These are phyloP conservation scores for Synchiropus splendidus DNA, from an alignment of 2,113 vertebrate genomes.

Conservation along the genomic window DNA sequence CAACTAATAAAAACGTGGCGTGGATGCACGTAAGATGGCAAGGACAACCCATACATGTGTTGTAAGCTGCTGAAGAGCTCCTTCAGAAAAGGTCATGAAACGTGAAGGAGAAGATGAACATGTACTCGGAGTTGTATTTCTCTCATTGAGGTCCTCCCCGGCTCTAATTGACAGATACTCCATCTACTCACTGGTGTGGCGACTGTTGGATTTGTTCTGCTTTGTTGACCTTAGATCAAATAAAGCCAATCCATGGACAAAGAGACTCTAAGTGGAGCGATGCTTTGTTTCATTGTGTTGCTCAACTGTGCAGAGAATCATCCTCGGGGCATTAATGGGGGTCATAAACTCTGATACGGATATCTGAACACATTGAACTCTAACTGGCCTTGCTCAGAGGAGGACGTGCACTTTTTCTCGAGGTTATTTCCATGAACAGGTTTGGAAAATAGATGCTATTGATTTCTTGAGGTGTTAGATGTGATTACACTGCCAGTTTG, in stretches of 20 bases:
- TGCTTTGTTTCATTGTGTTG: constrained; percentile 25
- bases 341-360: constrained; percentile 54
- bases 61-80: too few relatives aligned
- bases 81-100: too few relatives aligned
- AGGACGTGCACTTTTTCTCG: constrained; percentile 37
- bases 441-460: constrained; percentile 45
- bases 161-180: constrained; percentile 2
- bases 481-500: constrained; percentile 16
- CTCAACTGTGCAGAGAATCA: constrained; percentile 18
- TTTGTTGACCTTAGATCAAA: constrained; percentile 34
- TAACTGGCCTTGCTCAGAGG: constrained; percentile 47
- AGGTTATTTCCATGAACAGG: constrained; percentile 36
- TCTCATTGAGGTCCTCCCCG: not conserved
- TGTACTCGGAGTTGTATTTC: not conserved
- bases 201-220: constrained; percentile 20
- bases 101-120: too few relatives aligned
- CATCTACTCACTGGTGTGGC: constrained; percentile 9
- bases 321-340: constrained; percentile 45
- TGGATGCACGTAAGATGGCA: too few relatives aligned
- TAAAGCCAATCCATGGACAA: constrained; percentile 30
- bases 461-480: constrained; percentile 42
- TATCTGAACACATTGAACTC: constrained; percentile 60
- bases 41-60: too few relatives aligned
- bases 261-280: constrained; percentile 19
- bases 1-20: too few relatives aligned